Evolutionary conservation across 1,140 invertebrate species (phyloP).

Genomic region (Diachasmimorpha longicaudata): DNA sequence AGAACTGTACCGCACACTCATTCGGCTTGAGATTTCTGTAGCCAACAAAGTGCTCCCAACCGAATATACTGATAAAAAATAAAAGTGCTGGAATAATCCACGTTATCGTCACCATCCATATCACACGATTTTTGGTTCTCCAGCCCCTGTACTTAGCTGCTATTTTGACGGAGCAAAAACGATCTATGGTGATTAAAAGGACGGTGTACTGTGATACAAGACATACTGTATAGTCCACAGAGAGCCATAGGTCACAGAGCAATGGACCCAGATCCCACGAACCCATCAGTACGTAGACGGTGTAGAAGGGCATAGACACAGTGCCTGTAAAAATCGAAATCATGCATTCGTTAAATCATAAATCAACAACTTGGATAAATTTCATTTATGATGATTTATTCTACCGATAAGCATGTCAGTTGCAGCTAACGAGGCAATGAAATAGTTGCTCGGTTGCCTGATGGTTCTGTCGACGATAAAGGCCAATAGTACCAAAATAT

Average conservation of each 20-base stretch:
- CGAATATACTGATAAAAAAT: slow-evolving; percentile 98
- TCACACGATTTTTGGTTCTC: slow-evolving; percentile 91
- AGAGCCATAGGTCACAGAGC: slow-evolving; percentile 98
- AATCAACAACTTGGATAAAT: not conserved
- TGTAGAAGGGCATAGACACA: slow-evolving; percentile 95
- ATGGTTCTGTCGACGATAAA: slow-evolving; percentile 98
- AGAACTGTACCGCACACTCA: slow-evolving; percentile 96
- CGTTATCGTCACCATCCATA: slow-evolving; percentile 94
- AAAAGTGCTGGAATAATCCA: slow-evolving; percentile 97
- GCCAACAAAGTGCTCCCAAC: slow-evolving; percentile 98
- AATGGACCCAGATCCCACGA: slow-evolving; percentile 97
- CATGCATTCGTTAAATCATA: not conserved
- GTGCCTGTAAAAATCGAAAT: slow-evolving; percentile 64
- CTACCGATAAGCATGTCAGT: slow-evolving; percentile 98
- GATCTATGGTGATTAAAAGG: slow-evolving; percentile 96
- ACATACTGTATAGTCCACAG: slow-evolving; percentile 98
- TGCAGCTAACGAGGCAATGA: slow-evolving; percentile 97
- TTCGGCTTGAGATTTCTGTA: slow-evolving; percentile 84
- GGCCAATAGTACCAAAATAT: slow-evolving; percentile 93
- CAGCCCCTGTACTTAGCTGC: slow-evolving; percentile 96
- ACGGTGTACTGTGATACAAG: slow-evolving; percentile 99
- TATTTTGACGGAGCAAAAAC: slow-evolving; percentile 99
- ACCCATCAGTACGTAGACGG: slow-evolving; percentile 93
- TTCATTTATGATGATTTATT: not conserved
- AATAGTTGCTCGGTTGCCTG: slow-evolving; percentile 98